A percentile compares a stretch with the other conserved stretches of the same genome.
Evolutionary conservation across 2,797 vertebrate genomes (phyloP).

Genomic region (Phataginus tetradactyla): DNA sequence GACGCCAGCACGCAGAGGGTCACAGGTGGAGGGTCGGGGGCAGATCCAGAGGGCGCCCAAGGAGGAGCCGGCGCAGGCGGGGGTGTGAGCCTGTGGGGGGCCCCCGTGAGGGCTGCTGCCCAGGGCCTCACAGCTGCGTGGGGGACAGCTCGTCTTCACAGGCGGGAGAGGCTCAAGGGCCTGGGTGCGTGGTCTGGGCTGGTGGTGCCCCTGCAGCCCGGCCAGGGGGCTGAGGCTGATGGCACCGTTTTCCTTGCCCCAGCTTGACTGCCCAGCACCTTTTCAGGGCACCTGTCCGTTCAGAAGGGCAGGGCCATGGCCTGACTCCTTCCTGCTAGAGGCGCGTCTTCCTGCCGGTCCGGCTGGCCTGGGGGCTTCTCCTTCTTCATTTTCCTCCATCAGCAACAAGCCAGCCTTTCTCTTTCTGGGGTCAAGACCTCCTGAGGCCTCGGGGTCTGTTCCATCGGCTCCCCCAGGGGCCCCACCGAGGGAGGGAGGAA

Average conservation of each 20-base stretch:
- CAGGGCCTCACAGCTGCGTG: fast-evolving
- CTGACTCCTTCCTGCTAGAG: too few relatives aligned
- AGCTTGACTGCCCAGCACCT: background rate
- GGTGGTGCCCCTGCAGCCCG: background rate
- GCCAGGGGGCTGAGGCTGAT: background rate
- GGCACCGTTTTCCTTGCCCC: background rate
- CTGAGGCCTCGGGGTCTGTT: background rate
- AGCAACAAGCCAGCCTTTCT: background rate
- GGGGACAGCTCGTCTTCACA: background rate
- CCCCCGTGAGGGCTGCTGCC: fast-evolving
- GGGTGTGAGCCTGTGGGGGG: background rate
- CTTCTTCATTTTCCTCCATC: too few relatives aligned
- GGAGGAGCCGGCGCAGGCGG: background rate
- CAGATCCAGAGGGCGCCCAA: background rate
- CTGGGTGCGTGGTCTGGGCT: background rate
- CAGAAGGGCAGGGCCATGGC: too few relatives aligned
- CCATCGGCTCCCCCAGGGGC: background rate
- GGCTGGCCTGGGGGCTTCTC: background rate
- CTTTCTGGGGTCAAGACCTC: background rate
- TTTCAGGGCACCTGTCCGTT: background rate
- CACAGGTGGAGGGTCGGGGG: too few relatives aligned
- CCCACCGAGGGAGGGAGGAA: background rate
- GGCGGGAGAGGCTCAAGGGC: background rate
- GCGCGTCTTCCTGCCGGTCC: background rate
- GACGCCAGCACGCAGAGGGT: too few relatives aligned